These are phyloP conservation scores for Clusia tigrina DNA, from an alignment of 2,888 invertebrate genomes.

Conservation along the genomic window DNA sequence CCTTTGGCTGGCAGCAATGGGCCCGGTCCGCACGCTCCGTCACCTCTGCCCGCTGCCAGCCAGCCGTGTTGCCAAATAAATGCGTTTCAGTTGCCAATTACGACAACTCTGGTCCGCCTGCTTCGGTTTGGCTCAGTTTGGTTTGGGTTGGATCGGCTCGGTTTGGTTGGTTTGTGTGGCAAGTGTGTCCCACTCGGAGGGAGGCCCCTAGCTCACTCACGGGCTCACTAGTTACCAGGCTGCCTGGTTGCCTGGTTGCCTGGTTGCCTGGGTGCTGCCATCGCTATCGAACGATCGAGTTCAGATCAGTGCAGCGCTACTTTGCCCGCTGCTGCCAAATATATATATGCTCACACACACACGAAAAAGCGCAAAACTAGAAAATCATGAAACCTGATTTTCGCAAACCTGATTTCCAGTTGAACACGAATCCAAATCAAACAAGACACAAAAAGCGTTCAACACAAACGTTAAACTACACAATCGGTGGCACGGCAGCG, in stretches of 20 bases:
- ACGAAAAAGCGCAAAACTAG: neutral
- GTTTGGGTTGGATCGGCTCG: neutral
- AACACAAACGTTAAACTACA: neutral
- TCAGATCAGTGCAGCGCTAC: neutral
- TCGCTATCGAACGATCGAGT: neutral
- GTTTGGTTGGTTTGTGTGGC: neutral
- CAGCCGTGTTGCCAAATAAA: neutral
- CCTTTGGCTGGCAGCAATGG: neutral
- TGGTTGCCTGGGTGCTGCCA: too few relatives aligned
- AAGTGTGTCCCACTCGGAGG: neutral
- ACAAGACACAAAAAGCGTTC: neutral
- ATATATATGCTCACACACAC: too few relatives aligned
- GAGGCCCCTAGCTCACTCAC: too few relatives aligned
- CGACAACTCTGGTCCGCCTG: neutral
- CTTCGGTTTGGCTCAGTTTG: neutral
- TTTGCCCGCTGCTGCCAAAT: neutral
- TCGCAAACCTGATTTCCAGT: neutral
- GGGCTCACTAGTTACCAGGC: too few relatives aligned
- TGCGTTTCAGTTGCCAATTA: neutral
- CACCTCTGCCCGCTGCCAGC: neutral
- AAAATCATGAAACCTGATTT: slow-evolving; percentile 3
- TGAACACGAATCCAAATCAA: neutral
- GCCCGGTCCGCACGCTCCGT: neutral
- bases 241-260: too few relatives aligned
- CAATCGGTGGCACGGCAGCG: neutral